Conservation (phyloP, 2,888 invertebrate species). For the Luffia ferchaultella region DNA sequence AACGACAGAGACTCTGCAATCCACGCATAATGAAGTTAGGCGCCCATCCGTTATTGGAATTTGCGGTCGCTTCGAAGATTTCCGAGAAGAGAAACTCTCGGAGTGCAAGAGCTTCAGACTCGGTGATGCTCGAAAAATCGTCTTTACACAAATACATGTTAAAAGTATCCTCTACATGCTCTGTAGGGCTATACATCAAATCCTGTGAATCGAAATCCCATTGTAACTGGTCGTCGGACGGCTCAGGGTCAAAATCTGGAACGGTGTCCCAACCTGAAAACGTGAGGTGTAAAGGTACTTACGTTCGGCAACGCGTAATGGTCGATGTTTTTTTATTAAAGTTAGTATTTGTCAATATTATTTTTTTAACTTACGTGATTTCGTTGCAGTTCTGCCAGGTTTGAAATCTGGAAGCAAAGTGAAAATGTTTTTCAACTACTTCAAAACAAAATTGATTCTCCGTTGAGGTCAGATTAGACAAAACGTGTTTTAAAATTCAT, state of each 20-base stretch:
- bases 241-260: background rate
- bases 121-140: conserved; percentile 35
- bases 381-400: background rate
- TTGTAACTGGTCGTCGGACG: too few relatives aligned
- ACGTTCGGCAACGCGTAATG: too few relatives aligned
- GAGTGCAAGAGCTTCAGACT: conserved; percentile 28
- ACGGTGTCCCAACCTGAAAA: background rate
- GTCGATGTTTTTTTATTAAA: background rate
- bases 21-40: conserved; percentile 42
- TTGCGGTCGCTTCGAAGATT: conserved; percentile 30
- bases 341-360: too few relatives aligned
- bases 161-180: background rate
- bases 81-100: conserved; percentile 35
- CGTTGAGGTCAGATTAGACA: too few relatives aligned
- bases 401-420: background rate
- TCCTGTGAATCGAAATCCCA: background rate
- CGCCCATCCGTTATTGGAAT: conserved; percentile 26
- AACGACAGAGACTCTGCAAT: conserved; percentile 33
- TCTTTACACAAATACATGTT: conserved; percentile 33
- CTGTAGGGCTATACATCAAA: background rate
- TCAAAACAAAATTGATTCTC: too few relatives aligned
- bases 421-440: too few relatives aligned
- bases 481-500: too few relatives aligned
- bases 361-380: background rate
- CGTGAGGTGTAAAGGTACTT: background rate